Base-by-base conservation (phyloP, 2,797 vertebrate genomes). In the Kryptolebias ocellatus region DNA sequence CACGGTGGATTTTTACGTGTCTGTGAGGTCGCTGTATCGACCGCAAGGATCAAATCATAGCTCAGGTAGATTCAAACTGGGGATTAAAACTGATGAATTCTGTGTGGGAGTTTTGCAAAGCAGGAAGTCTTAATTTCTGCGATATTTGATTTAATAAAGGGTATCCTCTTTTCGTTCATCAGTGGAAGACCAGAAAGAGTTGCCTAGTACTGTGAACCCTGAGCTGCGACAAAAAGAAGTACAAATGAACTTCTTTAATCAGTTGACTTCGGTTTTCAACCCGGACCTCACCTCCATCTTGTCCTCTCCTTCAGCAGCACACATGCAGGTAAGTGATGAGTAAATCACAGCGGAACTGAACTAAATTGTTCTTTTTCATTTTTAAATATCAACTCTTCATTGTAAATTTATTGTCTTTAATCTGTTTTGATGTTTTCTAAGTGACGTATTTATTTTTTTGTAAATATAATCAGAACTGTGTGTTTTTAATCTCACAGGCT, bases 151-250 rank as follows among this genome's bases (percentile, higher is more conserved):
- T 12, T 12, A 55, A 17, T 10, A 64, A n/a, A 29, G 27, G 6
- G 3, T 55, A 4, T 61, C 10, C n/a, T 53, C 71, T 17, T 54
- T 62, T 37, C 16, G 73, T 11, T 47, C 45, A 47, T 76, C 64
- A 99, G 98, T 99, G 91, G 98, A 99, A 86, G 98, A 99, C 83
- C 98, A 99, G 92, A 99, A 99, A 86, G 98, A 99, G 67, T 64
- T 95, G 70, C 95, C 95, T 57, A 96, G 95, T 45, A 95, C 95
- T 0, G 94, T 98, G 78, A 99, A 95, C 87, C 97, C 96, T 0
- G 98, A 99, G 76, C 94, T 98, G 73, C 94, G 95, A 68, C 97
- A 99, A 76, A 99, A 98, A 82, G 98, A 99, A 92, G 98, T 99
- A 15, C 97, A 98, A 83, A 98, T 99, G 97, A 98, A 98, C 89